Percentiles rank a stretch among this genome's conserved stretches.
These are phyloP conservation scores for Amazonetta brasiliensis DNA, from an alignment of 2,797 vertebrate species.

Conservation along the genomic window DNA sequence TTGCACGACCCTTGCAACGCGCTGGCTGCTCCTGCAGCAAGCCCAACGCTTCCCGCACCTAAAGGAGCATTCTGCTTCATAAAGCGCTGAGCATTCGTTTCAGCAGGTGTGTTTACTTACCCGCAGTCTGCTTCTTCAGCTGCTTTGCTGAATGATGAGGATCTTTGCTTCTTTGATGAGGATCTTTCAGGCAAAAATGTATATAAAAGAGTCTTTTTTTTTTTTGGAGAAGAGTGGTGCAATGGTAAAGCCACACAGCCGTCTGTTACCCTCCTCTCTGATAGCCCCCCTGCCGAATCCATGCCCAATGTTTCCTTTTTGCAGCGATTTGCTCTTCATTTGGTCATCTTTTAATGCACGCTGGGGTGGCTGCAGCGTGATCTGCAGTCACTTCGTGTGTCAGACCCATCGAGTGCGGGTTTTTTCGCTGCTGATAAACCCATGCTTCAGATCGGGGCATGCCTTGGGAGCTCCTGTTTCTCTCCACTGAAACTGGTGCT, in stretches of 20 bases:
- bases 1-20: not conserved
- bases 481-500: not conserved
- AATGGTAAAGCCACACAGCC: not conserved
- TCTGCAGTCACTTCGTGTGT: not conserved
- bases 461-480: not conserved
- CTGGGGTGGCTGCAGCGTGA: not conserved
- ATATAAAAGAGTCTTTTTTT: fast-evolving
- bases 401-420: fast-evolving
- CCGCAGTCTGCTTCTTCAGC: not conserved
- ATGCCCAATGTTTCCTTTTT: not conserved
- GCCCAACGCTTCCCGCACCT: not conserved
- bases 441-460: not conserved
- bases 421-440: not conserved
- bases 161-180: not conserved
- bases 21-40: not conserved
- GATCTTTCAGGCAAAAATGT: not conserved
- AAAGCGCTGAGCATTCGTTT: fast-evolving
- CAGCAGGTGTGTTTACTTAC: not conserved
- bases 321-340: not conserved
- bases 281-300: not conserved
- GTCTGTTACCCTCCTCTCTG: not conserved
- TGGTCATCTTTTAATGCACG: not conserved
- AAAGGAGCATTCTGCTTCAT: not conserved
- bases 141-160: not conserved
- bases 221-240: not conserved